A percentile compares a stretch with the other conserved stretches of the same genome.
phyloP scores from a whole-genome alignment of 2,797 vertebrate genomes.

The Gadopsis bispinosus region DNA sequence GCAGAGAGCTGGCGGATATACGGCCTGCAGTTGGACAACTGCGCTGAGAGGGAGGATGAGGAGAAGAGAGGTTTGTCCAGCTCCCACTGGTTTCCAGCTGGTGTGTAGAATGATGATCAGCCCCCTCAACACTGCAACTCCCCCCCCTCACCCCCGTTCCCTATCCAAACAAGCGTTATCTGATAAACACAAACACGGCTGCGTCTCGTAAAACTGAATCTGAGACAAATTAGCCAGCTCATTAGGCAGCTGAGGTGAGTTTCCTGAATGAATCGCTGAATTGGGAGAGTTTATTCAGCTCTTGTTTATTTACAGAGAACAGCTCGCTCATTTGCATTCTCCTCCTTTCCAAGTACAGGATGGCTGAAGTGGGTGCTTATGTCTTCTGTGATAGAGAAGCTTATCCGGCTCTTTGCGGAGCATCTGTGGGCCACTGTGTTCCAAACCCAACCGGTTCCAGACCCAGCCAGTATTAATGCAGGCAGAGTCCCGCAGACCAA shows the following conservation, averaged over 20 bases:
- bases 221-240: conserved; percentile 74
- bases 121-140: conserved; percentile 18
- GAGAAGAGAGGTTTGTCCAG: conserved; percentile 58
- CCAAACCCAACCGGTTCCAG: conserved; percentile 50
- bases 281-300: conserved; percentile 61
- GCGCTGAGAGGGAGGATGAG: conserved; percentile 50
- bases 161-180: conserved; percentile 66
- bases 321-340: conserved; percentile 74
- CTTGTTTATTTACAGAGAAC: conserved; percentile 71
- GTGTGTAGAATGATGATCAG: conserved; percentile 61
- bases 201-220: conserved; percentile 67
- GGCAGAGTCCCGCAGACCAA: background rate
- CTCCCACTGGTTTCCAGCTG: conserved; percentile 69
- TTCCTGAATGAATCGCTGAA: conserved; percentile 63
- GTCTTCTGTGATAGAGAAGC: conserved; percentile 69
- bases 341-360: conserved; percentile 67
- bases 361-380: conserved; percentile 75
- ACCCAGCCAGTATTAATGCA: background rate
- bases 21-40: conserved; percentile 48
- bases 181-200: conserved; percentile 73
- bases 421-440: conserved; percentile 64
- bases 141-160: background rate
- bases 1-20: conserved; percentile 62
- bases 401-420: conserved; percentile 72
- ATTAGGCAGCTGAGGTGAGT: conserved; percentile 74